These are phyloP conservation scores for Eurytemora carolleeae DNA, from an alignment of 1,140 invertebrate genomes.

Conservation along the genomic window DNA sequence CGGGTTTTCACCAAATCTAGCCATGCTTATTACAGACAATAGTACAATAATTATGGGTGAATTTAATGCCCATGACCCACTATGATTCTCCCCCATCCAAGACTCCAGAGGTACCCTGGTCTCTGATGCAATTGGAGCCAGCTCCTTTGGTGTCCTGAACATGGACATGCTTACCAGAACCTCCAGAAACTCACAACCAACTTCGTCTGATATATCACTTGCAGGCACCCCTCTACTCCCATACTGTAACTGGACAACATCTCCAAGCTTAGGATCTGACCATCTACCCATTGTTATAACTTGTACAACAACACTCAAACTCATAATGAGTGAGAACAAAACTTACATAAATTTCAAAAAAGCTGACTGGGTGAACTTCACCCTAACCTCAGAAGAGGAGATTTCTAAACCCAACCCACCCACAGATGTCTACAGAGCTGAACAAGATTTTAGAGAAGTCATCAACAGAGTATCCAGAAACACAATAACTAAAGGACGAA, in stretches of 20 bases:
- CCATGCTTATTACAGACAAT: background rate
- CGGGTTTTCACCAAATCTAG: background rate
- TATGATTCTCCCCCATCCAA: background rate
- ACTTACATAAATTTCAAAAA: background rate
- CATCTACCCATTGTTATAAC: background rate
- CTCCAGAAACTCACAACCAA: background rate
- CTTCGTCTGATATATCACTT: background rate
- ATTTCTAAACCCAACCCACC: background rate
- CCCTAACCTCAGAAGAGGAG: background rate
- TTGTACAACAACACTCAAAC: background rate
- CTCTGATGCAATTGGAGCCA: background rate
- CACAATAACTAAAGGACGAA: background rate
- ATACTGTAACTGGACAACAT: background rate
- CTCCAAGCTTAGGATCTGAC: background rate
- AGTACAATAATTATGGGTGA: background rate
- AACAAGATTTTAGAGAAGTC: background rate
- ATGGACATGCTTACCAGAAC: background rate
- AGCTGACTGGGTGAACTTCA: background rate
- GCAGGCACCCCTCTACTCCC: background rate
- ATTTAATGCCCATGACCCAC: background rate
- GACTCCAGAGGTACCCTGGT: background rate
- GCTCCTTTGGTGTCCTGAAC: background rate
- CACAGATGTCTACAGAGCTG: background rate
- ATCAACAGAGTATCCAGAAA: background rate
- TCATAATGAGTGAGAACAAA: background rate